These are phyloP conservation scores for Bombus impatiens DNA, from an alignment of 1,140 invertebrate genomes.

Conservation along the genomic window DNA sequence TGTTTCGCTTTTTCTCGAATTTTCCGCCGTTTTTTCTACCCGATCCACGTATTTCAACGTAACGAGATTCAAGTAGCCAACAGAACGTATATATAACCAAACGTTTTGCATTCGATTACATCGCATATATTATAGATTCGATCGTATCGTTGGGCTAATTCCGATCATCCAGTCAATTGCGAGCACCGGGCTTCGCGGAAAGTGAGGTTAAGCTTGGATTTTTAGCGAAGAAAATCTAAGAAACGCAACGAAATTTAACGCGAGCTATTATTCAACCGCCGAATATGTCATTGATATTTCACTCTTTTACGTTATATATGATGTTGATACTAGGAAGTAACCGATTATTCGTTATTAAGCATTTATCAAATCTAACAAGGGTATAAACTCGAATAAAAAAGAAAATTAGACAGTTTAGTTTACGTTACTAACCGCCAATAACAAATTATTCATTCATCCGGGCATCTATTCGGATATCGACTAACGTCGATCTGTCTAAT, in stretches of 20 bases:
- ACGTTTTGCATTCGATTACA: background rate
- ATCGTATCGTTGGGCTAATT: background rate
- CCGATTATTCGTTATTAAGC: background rate
- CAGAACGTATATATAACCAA: background rate
- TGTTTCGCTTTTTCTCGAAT: constrained; percentile 5
- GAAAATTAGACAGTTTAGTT: too few species aligned
- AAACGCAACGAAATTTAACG: background rate
- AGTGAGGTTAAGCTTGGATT: background rate
- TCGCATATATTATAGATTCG: too few species aligned
- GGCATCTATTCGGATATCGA: too few species aligned
- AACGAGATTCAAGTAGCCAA: background rate
- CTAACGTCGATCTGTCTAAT: background rate
- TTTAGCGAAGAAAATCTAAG: background rate
- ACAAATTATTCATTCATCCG: too few species aligned
- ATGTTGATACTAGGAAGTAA: background rate
- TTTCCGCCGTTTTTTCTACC: background rate
- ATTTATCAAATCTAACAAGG: too few species aligned
- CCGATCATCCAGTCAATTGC: background rate
- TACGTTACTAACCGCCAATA: too few species aligned
- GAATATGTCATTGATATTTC: background rate
- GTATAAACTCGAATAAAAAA: too few species aligned
- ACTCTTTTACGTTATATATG: rapidly evolving
- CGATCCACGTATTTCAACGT: background rate
- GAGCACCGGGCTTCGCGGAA: too few species aligned
- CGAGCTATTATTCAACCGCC: background rate